Conservation (phyloP, 2,113 vertebrate species). For the Mus pahari region DNA sequence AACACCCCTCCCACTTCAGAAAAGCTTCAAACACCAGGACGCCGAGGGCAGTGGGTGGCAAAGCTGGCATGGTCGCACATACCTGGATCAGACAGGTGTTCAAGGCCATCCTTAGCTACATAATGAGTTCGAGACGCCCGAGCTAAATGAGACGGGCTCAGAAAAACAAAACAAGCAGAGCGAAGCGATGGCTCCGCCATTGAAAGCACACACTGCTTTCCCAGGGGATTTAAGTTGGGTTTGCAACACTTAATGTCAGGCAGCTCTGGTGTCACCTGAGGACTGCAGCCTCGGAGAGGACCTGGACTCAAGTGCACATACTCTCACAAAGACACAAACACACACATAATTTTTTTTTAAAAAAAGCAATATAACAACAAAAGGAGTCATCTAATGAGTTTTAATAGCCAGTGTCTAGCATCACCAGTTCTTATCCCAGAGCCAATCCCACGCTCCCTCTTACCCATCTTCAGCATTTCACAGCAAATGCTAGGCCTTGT, state of each 20-base stretch:
- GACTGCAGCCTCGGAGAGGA: not conserved
- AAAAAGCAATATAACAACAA: not conserved
- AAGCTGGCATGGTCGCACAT: not conserved
- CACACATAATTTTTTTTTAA: not conserved
- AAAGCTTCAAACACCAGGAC: conserved; percentile 4
- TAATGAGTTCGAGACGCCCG: not conserved
- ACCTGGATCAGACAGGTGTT: not conserved
- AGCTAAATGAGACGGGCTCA: not conserved
- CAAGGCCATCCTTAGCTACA: not conserved
- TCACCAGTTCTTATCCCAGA: not conserved
- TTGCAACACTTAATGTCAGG: not conserved
- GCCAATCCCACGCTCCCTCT: not conserved
- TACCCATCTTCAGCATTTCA: not conserved
- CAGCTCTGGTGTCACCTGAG: not conserved
- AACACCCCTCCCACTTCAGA: conserved; percentile 1
- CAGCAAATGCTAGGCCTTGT: conserved; percentile 40
- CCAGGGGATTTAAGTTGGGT: not conserved
- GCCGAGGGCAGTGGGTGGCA: not conserved
- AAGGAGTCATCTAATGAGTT: not conserved
- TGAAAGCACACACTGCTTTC: not conserved
- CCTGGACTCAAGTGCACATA: not conserved
- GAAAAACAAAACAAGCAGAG: not conserved
- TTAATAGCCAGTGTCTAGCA: not conserved
- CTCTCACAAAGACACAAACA: not conserved
- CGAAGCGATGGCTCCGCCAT: not conserved